phyloP scores from a whole-genome alignment of 2,113 vertebrate species.

The Balaeniceps rex region DNA sequence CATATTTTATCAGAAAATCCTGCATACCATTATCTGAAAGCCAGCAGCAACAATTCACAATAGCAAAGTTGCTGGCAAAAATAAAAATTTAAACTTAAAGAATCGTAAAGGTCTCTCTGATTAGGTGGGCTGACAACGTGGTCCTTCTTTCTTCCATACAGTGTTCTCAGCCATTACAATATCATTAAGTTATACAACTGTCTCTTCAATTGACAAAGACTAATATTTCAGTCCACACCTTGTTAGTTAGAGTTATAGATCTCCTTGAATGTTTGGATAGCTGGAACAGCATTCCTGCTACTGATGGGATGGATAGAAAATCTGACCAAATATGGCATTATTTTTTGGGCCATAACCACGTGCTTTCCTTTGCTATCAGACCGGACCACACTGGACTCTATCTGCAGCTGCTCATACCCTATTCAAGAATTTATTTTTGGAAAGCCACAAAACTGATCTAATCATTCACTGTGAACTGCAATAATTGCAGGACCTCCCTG shows the following conservation, averaged over 20 bases:
- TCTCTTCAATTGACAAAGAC: neutral
- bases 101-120: neutral
- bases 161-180: neutral
- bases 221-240: neutral
- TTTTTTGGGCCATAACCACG: neutral
- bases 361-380: neutral
- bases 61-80: neutral
- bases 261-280: neutral
- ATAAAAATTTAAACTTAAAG: neutral
- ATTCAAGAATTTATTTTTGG: neutral
- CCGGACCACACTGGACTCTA: neutral
- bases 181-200: neutral
- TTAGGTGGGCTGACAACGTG: neutral
- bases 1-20: neutral
- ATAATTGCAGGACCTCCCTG: neutral
- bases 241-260: neutral
- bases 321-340: neutral
- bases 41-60: neutral
- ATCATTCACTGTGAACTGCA: neutral
- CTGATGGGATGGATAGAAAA: neutral
- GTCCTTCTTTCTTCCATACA: neutral
- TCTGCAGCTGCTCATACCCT: neutral
- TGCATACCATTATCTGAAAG: neutral
- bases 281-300: neutral
- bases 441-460: neutral